Conservation (phyloP, 23 tunicate species). For the Aplidium turbinatum region DNA sequence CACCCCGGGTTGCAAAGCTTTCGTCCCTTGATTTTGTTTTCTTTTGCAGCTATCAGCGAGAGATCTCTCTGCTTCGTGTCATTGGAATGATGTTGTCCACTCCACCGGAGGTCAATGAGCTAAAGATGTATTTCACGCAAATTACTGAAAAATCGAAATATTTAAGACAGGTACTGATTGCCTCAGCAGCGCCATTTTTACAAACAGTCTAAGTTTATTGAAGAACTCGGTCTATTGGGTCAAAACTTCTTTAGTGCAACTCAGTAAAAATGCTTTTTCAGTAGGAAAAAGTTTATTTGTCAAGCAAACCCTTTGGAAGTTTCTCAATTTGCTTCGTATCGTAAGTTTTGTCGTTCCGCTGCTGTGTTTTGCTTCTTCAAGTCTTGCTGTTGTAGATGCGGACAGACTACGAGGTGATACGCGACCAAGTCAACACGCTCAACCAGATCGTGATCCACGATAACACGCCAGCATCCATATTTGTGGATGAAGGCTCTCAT, state of each 20-base stretch:
- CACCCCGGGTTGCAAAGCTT: too few relatives aligned
- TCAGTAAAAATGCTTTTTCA: too few relatives aligned
- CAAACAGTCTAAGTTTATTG: too few relatives aligned
- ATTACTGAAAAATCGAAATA: conserved; percentile 67
- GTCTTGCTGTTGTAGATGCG: conserved; percentile 50
- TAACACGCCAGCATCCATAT: conserved; percentile 37
- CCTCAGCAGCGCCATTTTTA: too few relatives aligned
- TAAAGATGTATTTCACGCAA: conserved; percentile 67
- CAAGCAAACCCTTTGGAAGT: too few relatives aligned
- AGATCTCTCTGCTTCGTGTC: conserved; percentile 66
- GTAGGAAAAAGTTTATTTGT: too few relatives aligned
- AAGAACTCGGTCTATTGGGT: too few relatives aligned
- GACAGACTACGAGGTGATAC: conserved; percentile 60
- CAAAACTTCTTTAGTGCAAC: too few relatives aligned
- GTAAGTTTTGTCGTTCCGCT: too few relatives aligned
- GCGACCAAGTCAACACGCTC: conserved; percentile 23
- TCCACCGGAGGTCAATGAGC: conserved; percentile 67
- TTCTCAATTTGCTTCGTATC: too few relatives aligned
- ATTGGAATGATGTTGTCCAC: conserved; percentile 50
- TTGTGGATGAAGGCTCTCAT: conserved; percentile 68
- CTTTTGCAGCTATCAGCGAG: conserved; percentile 74
- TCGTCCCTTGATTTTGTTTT: not conserved
- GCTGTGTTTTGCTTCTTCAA: too few relatives aligned
- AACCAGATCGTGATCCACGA: conserved; percentile 50
- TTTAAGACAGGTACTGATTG: conserved; percentile 54